Evolutionary conservation across 2,797 vertebrate genomes (phyloP), one percentile per base, ranked within the genome.

Genomic region (Pampus argenteus): DNA sequence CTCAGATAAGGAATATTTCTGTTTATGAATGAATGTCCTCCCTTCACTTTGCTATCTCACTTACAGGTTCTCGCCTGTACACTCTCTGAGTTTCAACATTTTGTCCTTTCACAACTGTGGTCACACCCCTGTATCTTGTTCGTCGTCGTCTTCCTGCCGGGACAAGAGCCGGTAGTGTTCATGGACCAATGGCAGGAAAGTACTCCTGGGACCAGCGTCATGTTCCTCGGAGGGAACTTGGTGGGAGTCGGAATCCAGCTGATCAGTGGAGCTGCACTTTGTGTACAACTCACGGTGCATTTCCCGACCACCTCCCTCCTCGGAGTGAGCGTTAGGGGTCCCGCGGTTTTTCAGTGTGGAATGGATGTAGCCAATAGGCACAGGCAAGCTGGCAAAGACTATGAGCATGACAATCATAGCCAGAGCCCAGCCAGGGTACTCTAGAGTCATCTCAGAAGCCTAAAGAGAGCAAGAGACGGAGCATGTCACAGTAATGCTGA

Each of bases 361-460:
- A 50, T 92, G 84, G 20, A 95, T 25, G 66, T 93, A 93, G 47
- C 90, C 87, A 0, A 81, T 6, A 0, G 95, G 96, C n/a, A 96
- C 92, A 0, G 96, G 96, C 63, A 96, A 47, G 63, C 86, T 84
- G 29, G 95, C 94, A 1, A 93, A 1, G 1, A 91, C 20, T 14
- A 95, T 93, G n/a, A 97, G 92, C 59, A 83, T 18, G 25, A 93
- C 47, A 3, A 95, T 87, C 78, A 94, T 58, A 20, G 62, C 66
- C 48, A 95, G 70, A 18, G 87, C 89, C 96, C 96, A 96, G 10
- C 83, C 55, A 0, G 96, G 95, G 82, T 96, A 96, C 26, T 80
- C 76, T 0, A 92, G 88, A 28, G 74, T 84, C 65, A 76, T 83
- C 85, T 96, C 94, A 25, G 89, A 91, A 2, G 90, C 95, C 96